Conservation (phyloP, 2,888 invertebrate genomes). For the Aspidapion aeneum region DNA sequence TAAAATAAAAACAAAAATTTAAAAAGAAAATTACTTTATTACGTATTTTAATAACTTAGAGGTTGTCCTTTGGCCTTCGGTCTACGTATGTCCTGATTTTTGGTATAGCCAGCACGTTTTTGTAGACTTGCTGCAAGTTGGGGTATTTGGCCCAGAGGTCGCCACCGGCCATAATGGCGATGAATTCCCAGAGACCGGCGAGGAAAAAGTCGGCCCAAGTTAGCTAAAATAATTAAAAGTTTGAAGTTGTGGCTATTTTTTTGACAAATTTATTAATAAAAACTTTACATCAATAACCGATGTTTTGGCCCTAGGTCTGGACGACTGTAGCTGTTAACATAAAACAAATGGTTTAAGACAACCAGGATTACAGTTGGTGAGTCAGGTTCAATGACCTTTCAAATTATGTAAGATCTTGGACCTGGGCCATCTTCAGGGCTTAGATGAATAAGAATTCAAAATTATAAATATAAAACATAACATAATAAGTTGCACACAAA, state of each 20-base stretch:
- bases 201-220: conserved; percentile 66
- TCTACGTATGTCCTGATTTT: conserved; percentile 32
- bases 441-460: too few relatives aligned
- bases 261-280: too few relatives aligned
- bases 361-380: too few relatives aligned
- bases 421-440: too few relatives aligned
- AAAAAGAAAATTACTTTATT: not conserved
- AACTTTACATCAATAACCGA: too few relatives aligned
- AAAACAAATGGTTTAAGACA: too few relatives aligned
- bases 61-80: conserved; percentile 28
- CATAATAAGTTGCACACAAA: too few relatives aligned
- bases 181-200: conserved; percentile 55
- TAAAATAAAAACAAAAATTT: not conserved
- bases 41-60: conserved; percentile 5
- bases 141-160: conserved; percentile 30
- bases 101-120: conserved; percentile 28
- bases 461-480: too few relatives aligned
- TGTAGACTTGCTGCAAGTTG: conserved; percentile 26
- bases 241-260: too few relatives aligned
- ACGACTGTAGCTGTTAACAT: not conserved
- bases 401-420: not conserved
- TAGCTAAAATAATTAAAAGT: conserved; percentile 37
- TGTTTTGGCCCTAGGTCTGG: too few relatives aligned
- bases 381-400: not conserved
- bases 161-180: conserved; percentile 41